These are phyloP conservation scores for Trematocara variabile DNA, from an alignment of 2,113 vertebrate genomes.

Conservation along the genomic window DNA sequence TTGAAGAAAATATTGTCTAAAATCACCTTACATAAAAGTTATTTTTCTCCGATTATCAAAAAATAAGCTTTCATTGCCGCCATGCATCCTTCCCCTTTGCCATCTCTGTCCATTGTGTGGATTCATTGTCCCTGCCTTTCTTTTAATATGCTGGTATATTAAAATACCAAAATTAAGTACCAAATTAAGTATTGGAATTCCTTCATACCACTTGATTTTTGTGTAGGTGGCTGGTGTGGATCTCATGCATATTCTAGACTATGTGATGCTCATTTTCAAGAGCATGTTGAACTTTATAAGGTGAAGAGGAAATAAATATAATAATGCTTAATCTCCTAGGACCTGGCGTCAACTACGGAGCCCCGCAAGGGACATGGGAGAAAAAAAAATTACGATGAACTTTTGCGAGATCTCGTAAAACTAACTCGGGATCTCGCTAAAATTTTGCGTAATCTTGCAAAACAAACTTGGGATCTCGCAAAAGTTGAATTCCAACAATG, in stretches of 20 bases:
- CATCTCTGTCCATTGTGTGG: background rate
- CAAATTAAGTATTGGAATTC: background rate
- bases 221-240: background rate
- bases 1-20: background rate
- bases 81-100: background rate
- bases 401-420: too few relatives aligned
- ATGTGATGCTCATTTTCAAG: accelerated
- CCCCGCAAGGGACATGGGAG: too few relatives aligned
- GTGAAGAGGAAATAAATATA: background rate
- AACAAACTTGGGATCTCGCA: too few relatives aligned
- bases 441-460: too few relatives aligned
- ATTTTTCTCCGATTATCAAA: accelerated
- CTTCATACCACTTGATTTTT: background rate
- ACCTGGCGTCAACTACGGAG: background rate
- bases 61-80: background rate
- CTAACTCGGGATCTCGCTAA: too few relatives aligned
- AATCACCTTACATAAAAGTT: accelerated
- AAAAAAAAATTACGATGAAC: too few relatives aligned
- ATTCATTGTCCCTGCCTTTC: background rate
- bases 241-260: background rate
- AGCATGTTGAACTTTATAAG: background rate
- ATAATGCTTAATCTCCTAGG: background rate
- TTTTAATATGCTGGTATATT: background rate
- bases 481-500: too few relatives aligned
- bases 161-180: background rate